phyloP scores from a whole-genome alignment of 2,113 vertebrate genomes.

The Cettia cetti region DNA sequence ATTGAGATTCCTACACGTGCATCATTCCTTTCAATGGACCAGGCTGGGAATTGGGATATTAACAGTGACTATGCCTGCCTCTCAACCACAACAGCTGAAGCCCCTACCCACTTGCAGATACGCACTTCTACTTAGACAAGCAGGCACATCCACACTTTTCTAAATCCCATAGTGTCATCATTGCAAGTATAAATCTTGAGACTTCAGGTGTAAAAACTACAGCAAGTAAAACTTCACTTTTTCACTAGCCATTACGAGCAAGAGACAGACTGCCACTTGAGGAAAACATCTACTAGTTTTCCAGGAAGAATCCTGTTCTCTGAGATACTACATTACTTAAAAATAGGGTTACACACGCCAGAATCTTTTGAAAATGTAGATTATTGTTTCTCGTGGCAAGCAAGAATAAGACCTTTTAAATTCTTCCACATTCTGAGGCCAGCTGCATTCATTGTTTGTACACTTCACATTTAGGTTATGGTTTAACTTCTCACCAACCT shows the following conservation, averaged over 20 bases:
- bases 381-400: neutral
- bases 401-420: neutral
- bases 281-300: neutral
- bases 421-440: neutral
- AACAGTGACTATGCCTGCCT: neutral
- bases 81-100: neutral
- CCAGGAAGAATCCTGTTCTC: neutral
- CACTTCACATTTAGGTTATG: neutral
- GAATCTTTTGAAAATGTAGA: neutral
- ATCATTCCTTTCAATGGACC: neutral
- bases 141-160: neutral
- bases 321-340: neutral
- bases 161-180: neutral
- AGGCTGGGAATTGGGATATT: neutral
- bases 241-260: neutral
- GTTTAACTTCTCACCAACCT: neutral
- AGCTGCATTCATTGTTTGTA: neutral
- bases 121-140: neutral
- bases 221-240: neutral
- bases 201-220: neutral
- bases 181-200: neutral
- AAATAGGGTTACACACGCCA: neutral
- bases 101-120: neutral
- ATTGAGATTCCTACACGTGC: rapidly evolving
- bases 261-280: neutral